These are phyloP conservation scores for Lasiurus borealis DNA, from an alignment of 2,113 vertebrate species.

Conservation along the genomic window DNA sequence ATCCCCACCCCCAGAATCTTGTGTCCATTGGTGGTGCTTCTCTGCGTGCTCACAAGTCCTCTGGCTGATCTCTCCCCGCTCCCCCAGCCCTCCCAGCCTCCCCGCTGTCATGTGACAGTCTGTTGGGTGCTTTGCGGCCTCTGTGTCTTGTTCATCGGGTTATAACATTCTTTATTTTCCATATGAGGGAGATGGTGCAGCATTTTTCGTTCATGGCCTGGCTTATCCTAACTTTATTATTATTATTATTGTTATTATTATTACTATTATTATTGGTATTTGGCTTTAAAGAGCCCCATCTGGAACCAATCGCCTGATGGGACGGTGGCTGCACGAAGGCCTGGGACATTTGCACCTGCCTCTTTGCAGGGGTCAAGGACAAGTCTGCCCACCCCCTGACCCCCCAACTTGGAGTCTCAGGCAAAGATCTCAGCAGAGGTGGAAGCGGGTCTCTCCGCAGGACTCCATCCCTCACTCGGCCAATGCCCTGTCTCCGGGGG, in stretches of 20 bases:
- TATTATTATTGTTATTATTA: too few species aligned
- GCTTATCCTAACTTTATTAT: slow-evolving; percentile 79
- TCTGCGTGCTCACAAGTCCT: too few species aligned
- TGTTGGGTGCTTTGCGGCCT: too few species aligned
- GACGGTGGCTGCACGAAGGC: slow-evolving; percentile 47
- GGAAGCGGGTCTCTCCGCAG: not conserved
- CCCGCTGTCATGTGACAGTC: too few species aligned
- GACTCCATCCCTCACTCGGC: not conserved
- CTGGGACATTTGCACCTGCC: not conserved
- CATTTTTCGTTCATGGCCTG: too few species aligned
- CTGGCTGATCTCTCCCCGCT: too few species aligned
- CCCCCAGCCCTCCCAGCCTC: too few species aligned
- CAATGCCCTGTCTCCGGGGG: not conserved
- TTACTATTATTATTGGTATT: not conserved
- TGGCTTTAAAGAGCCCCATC: slow-evolving; percentile 83
- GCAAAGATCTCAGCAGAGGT: not conserved
- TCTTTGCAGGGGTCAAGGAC: not conserved
- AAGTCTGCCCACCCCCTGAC: not conserved
- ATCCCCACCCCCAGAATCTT: too few species aligned
- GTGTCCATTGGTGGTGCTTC: too few species aligned
- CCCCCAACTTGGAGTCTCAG: not conserved
- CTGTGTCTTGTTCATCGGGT: too few species aligned
- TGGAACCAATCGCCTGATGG: slow-evolving; percentile 83
- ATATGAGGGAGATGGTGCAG: too few species aligned
- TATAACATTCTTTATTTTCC: too few species aligned